Conservation (phyloP, 2,888 invertebrate species). For the Rhagophthalmus giganteus region DNA sequence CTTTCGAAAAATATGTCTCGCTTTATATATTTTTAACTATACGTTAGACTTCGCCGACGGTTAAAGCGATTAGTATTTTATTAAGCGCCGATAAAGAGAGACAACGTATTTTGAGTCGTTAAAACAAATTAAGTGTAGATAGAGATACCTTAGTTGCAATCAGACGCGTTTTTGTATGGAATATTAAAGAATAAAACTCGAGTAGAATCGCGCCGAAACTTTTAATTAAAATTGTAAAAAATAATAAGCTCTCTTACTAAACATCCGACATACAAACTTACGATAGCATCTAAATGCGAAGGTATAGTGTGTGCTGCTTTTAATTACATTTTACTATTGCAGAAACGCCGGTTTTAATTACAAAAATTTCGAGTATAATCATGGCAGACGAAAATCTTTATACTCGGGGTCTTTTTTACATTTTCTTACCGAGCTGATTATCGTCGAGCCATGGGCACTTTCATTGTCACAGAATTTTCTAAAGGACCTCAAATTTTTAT, state of each 20-base stretch:
- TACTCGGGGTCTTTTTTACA: background rate
- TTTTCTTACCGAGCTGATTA: conserved; percentile 11
- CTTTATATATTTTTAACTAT: conserved; percentile 2
- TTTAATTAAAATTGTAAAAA: conserved; percentile 28
- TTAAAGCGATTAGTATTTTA: no score
- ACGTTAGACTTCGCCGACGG: conserved; percentile 6
- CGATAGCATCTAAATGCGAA: conserved; percentile 1
- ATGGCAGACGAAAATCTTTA: background rate
- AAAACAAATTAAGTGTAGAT: conserved; percentile 12
- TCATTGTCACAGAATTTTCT: conserved; percentile 19
- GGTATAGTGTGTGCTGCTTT: background rate
- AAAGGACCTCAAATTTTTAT: conserved; percentile 18
- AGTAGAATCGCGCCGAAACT: conserved; percentile 20
- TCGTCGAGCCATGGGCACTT: conserved; percentile 11
- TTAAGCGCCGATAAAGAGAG: no score
- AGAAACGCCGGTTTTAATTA: background rate
- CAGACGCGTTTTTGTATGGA: conserved; percentile 22
- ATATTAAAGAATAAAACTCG: conserved; percentile 24
- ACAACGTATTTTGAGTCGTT: no score
- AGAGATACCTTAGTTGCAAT: conserved; percentile 10
- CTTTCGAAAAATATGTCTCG: conserved; percentile 10
- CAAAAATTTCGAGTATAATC: background rate
- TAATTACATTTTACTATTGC: background rate
- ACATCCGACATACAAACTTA: conserved; percentile 10
- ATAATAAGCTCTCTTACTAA: conserved; percentile 9